Conservation (phyloP, 2,888 invertebrate genomes). For the Invenusta paracnida region DNA sequence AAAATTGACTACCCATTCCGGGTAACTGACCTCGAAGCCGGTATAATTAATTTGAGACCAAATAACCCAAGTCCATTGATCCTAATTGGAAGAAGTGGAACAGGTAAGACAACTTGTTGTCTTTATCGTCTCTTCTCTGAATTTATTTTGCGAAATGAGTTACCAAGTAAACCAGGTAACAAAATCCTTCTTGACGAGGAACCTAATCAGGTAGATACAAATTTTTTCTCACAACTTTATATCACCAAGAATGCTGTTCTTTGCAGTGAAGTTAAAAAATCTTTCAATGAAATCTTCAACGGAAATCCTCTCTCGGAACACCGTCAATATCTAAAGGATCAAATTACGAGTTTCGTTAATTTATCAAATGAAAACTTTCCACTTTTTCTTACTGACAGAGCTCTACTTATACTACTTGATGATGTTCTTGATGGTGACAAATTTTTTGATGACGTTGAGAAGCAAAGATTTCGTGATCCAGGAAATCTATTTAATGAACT, state of each 20-base stretch:
- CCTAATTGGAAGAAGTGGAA: slow-evolving; percentile 55
- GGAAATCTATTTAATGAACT: background rate
- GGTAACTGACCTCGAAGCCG: slow-evolving; percentile 54
- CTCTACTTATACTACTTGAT: slow-evolving; percentile 53
- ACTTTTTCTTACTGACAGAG: slow-evolving; percentile 52
- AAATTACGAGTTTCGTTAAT: slow-evolving; percentile 49
- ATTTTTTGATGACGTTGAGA: slow-evolving; percentile 45
- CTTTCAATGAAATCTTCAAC: slow-evolving; percentile 50
- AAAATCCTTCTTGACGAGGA: background rate
- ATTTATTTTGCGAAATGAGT: slow-evolving; percentile 48
- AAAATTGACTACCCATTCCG: slow-evolving; percentile 55
- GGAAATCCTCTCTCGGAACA: slow-evolving; percentile 43
- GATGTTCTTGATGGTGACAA: slow-evolving; percentile 50
- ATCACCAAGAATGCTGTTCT: slow-evolving; percentile 54
- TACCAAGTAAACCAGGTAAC: background rate
- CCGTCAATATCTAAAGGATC: slow-evolving; percentile 37
- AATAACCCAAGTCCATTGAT: slow-evolving; percentile 47
- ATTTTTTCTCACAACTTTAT: slow-evolving; percentile 50
- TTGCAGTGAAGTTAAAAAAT: slow-evolving; percentile 53
- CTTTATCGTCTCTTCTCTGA: slow-evolving; percentile 53
- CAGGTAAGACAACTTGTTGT: slow-evolving; percentile 56
- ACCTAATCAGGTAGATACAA: background rate
- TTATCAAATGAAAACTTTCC: slow-evolving; percentile 47
- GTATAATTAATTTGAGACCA: slow-evolving; percentile 51
- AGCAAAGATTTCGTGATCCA: background rate